Base-by-base conservation (phyloP, 1,140 invertebrate species). In the Leucophenga varia region DNA sequence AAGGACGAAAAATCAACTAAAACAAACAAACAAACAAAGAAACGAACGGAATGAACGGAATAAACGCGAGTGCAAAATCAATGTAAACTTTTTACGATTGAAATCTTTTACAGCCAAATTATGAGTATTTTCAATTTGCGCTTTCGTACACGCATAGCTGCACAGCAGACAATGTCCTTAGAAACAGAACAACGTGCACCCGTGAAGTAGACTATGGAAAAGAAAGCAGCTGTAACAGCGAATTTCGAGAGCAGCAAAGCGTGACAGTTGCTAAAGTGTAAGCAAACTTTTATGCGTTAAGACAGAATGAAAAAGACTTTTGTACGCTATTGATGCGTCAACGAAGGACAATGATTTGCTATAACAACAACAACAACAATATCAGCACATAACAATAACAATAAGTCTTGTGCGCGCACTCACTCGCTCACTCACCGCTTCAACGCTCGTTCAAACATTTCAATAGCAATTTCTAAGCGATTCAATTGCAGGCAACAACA, bases 221-320 rank as follows among this genome's bases (percentile, higher is more conserved):
- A 10, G 35, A 17, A 5, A 14, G 40, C 43, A 30, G 37, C 39
- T 5, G 22, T 25, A 25, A 25, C 22, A 6, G 22, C 22, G 10
- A 25, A 25, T 25, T 5, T 25, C 25, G 18, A 21, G 60, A 57
- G 63, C 63, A 67, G 48, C 63, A 52, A 63, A 63, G 63, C 63
- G 63, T 65, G 63, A 67, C 63, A n/a, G n/a, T n/a, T n/a, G n/a
- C n/a, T 67, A 59, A 67, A 67, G 63, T 63, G n/a, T 68, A 67
- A 67, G 56, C 59, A 67, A 67, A 67, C 63, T 67, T 67, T n/a
- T n/a, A n/a, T 63, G 54, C 49, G 61, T 60, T 64, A 64, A 57
- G 57, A 56, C 60, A 64, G 60, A 25, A 10, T 6, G 5, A 25
- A 5, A 25, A 25, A 25, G 35, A 36, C 22, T 39, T 19, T n/a